phyloP scores from a whole-genome alignment of 2,888 invertebrate genomes.

The Amphipoea oculea region DNA sequence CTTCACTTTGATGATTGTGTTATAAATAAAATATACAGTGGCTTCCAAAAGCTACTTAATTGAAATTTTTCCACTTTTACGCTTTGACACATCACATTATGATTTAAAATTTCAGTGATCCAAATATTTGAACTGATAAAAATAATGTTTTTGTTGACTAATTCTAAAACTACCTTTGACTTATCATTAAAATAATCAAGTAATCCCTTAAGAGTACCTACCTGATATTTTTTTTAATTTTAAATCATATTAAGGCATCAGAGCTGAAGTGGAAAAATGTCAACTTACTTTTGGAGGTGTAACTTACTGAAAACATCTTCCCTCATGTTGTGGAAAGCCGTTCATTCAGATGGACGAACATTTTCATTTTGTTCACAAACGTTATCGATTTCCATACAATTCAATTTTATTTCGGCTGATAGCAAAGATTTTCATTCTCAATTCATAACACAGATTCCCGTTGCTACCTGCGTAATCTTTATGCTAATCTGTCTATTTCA shows the following conservation, averaged over 20 bases:
- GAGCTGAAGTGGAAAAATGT: not conserved
- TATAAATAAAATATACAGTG: conserved; percentile 1
- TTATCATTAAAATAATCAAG: not conserved
- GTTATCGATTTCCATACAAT: conserved; percentile 17
- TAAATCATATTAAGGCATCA: no score
- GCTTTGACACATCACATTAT: not conserved
- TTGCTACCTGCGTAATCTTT: conserved; percentile 17
- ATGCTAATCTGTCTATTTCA: conserved; percentile 22
- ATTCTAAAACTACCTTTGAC: not conserved
- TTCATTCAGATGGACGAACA: not conserved
- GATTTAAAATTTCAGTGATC: not conserved
- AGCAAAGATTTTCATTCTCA: conserved; percentile 20
- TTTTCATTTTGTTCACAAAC: conserved; percentile 2
- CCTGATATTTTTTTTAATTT: no score
- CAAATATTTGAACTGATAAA: not conserved
- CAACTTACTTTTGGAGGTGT: not conserved
- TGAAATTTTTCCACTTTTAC: no score
- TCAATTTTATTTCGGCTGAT: conserved; percentile 7
- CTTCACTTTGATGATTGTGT: not conserved
- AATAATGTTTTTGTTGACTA: not conserved
- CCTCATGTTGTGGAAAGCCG: not conserved
- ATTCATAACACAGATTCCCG: conserved; percentile 12
- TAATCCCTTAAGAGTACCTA: no score
- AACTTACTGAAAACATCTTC: not conserved
- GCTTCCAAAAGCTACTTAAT: not conserved